Conservation (phyloP, 2,113 vertebrate species). For the human region DNA sequence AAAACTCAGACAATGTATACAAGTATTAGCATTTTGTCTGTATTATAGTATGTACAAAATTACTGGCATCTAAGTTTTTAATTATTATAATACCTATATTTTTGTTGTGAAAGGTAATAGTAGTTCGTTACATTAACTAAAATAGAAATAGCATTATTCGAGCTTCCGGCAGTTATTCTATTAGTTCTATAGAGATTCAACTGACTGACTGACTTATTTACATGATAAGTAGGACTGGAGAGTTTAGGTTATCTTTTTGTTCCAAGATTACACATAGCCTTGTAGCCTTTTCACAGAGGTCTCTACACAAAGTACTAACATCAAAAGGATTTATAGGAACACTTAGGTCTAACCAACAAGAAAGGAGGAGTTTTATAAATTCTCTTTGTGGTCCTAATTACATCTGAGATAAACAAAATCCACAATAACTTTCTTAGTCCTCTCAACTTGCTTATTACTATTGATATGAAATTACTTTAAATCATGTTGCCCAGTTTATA, state of each 20-base stretch:
- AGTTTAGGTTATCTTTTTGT: neutral
- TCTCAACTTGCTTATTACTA: constrained; percentile 27
- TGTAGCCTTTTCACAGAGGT: neutral
- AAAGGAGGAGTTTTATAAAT: neutral
- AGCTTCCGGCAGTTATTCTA: neutral
- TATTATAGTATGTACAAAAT: neutral
- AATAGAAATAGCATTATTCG: constrained; percentile 14
- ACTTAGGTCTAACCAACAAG: neutral
- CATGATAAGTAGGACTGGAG: neutral
- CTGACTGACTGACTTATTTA: neutral
- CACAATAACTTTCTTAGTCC: constrained; percentile 1
- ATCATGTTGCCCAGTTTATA: neutral
- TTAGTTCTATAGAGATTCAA: neutral
- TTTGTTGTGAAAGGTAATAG: constrained; percentile 30
- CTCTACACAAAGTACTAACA: neutral
- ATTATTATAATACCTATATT: constrained; percentile 24
- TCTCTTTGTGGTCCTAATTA: neutral
- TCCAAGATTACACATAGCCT: neutral
- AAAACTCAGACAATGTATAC: constrained; percentile 6
- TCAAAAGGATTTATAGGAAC: constrained; percentile 18
- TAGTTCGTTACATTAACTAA: constrained; percentile 5
- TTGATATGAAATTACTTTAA: constrained; percentile 35
- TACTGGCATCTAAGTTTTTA: neutral
- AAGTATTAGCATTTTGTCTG: constrained; percentile 3
- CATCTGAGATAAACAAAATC: constrained; percentile 15